Conservation (phyloP, 2,888 invertebrate genomes). For the Atrina japonica region DNA sequence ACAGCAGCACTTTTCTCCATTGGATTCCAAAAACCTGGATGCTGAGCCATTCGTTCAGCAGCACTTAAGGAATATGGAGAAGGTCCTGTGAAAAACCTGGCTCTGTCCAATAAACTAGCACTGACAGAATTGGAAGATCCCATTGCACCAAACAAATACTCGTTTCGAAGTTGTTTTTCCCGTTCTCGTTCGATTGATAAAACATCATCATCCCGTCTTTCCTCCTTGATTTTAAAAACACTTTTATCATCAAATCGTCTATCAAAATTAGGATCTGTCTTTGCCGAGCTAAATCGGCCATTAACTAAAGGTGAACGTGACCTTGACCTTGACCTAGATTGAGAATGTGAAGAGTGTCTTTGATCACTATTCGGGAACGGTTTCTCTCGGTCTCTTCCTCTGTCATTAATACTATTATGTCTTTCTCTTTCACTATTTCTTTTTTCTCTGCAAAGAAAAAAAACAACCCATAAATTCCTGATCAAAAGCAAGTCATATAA, state of each 20-base stretch:
- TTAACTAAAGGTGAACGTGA: constrained; percentile 72
- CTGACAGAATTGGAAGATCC: constrained; percentile 51
- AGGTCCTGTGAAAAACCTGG: constrained; percentile 63
- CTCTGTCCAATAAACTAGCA: constrained; percentile 62
- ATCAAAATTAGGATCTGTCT: constrained; percentile 63
- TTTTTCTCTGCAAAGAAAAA: constrained; percentile 54
- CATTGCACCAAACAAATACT: constrained; percentile 50
- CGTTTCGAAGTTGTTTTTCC: constrained; percentile 51
- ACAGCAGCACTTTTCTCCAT: constrained; percentile 65
- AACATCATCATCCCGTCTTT: constrained; percentile 65
- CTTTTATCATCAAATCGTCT: constrained; percentile 55
- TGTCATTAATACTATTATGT: constrained; percentile 52
- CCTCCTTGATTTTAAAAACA: constrained; percentile 69
- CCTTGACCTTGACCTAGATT: constrained; percentile 63
- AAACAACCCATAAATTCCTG: background rate
- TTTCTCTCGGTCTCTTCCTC: constrained; percentile 55
- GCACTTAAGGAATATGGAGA: constrained; percentile 53
- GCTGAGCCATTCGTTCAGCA: constrained; percentile 61
- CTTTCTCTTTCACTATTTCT: constrained; percentile 59
- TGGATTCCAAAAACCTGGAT: constrained; percentile 66
- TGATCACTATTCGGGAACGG: constrained; percentile 50
- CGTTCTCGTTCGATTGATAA: constrained; percentile 50
- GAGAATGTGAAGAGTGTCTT: constrained; percentile 49
- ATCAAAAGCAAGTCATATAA: background rate
- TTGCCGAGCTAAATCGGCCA: constrained; percentile 65